Evolutionary conservation across 1,140 invertebrate species (phyloP).

Genomic region (Hermetia illucens): DNA sequence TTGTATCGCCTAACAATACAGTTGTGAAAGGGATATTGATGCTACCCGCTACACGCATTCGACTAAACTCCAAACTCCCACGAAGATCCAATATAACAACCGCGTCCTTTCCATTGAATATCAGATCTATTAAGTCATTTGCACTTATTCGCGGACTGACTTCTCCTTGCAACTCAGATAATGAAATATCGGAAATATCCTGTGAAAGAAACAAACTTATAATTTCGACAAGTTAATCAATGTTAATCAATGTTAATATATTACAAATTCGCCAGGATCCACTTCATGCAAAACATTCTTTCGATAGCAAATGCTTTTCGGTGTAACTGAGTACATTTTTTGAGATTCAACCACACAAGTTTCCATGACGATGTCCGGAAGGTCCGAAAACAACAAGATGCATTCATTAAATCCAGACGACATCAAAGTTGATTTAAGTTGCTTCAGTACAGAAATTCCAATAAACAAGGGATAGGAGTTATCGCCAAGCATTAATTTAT

Average conservation of each 20-base stretch:
- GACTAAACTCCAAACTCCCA: constrained; percentile 53
- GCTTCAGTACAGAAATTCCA: constrained; percentile 83
- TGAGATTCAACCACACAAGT: constrained; percentile 80
- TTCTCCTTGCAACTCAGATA: constrained; percentile 54
- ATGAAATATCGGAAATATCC: constrained; percentile 53
- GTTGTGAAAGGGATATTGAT: constrained; percentile 75
- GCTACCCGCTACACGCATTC: constrained; percentile 59
- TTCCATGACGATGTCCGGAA: constrained; percentile 96
- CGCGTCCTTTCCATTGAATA: constrained; percentile 46
- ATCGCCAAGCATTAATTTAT: constrained; percentile 85
- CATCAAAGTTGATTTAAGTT: constrained; percentile 70
- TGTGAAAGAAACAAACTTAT: constrained; percentile 29
- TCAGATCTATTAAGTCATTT: constrained; percentile 64
- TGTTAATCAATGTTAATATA: too few relatives aligned
- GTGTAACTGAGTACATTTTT: constrained; percentile 72
- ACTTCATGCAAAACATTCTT: constrained; percentile 30
- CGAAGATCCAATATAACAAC: constrained; percentile 66
- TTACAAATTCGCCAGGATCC: constrained; percentile 29
- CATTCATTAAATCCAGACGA: constrained; percentile 94
- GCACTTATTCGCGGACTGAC: constrained; percentile 70
- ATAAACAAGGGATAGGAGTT: constrained; percentile 90
- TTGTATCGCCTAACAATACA: constrained; percentile 49
- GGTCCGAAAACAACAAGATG: constrained; percentile 90
- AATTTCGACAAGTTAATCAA: constrained; percentile 6
- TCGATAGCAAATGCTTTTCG: constrained; percentile 74